phyloP scores from a whole-genome alignment of 1,140 invertebrate species.

The Macrobrachium rosenbergii region DNA sequence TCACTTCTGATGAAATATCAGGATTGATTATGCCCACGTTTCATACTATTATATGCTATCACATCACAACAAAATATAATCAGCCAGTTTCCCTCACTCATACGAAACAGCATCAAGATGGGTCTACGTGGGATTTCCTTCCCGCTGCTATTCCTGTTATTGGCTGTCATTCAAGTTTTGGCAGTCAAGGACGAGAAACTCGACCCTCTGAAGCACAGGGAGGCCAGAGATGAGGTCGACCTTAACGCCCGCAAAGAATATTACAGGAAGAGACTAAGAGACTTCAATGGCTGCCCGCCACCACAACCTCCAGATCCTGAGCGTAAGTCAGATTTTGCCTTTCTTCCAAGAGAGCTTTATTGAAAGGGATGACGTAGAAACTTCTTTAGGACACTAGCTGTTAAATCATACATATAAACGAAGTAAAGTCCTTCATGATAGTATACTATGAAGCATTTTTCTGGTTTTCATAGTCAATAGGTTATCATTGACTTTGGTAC shows the following conservation, averaged over 20 bases:
- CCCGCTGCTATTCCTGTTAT: not conserved
- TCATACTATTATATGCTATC: no score
- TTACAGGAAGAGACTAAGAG: constrained; percentile 20
- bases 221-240: not conserved
- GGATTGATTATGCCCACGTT: no score
- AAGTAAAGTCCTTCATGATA: no score
- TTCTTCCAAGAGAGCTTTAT: not conserved
- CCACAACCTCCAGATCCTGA: not conserved
- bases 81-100: no score
- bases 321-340: not conserved
- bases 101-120: no score
- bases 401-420: no score
- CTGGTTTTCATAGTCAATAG: no score
- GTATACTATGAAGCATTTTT: no score
- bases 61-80: not conserved
- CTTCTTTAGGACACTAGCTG: no score
- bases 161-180: not conserved
- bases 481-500: no score
- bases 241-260: not conserved
- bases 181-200: not conserved
- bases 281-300: not conserved
- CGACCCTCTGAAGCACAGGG: not conserved
- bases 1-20: no score
- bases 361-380: not conserved
- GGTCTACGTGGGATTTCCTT: no score